Conservation (phyloP, 2,797 vertebrate genomes). For the Pangasius krempfi region DNA sequence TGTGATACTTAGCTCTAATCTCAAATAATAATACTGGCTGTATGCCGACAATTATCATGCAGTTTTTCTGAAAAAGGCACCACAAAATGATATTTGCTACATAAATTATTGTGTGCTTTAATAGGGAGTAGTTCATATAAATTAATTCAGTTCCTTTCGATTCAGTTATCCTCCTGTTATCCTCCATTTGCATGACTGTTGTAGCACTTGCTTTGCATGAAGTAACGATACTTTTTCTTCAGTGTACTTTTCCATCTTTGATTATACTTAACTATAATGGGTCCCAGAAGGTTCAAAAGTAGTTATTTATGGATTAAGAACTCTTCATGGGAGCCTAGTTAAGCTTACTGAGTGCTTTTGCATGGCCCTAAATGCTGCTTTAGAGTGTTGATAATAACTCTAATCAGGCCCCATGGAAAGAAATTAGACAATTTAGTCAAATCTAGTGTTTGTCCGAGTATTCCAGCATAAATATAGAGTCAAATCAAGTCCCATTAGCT, state of each 20-base stretch:
- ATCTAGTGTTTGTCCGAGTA: constrained; percentile 22
- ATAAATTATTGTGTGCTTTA: not conserved
- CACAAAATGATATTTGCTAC: not conserved
- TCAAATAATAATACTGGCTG: not conserved
- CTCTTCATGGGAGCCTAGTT: constrained; percentile 15
- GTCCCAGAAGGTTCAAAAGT: not conserved
- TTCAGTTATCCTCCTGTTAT: not conserved
- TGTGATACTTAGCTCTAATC: too few species aligned
- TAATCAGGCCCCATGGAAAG: constrained; percentile 39
- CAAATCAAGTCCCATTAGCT: constrained; percentile 1
- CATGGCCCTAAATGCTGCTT: constrained; percentile 8
- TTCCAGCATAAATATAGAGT: constrained; percentile 8
- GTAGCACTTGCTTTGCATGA: not conserved
- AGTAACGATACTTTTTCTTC: not conserved
- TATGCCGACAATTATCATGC: not conserved
- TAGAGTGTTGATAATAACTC: constrained; percentile 40
- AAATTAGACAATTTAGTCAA: constrained; percentile 29
- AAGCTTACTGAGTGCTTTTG: constrained; percentile 7
- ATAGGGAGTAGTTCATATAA: not conserved
- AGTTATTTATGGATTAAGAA: constrained; percentile 28
- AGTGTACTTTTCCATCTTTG: constrained; percentile 9
- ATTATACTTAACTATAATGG: constrained; percentile 1
- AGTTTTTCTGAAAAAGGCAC: not conserved
- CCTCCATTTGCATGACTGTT: not conserved
- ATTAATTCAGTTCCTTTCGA: not conserved